Conservation (phyloP, 2,113 vertebrate species). For the Platichthys flesus region DNA sequence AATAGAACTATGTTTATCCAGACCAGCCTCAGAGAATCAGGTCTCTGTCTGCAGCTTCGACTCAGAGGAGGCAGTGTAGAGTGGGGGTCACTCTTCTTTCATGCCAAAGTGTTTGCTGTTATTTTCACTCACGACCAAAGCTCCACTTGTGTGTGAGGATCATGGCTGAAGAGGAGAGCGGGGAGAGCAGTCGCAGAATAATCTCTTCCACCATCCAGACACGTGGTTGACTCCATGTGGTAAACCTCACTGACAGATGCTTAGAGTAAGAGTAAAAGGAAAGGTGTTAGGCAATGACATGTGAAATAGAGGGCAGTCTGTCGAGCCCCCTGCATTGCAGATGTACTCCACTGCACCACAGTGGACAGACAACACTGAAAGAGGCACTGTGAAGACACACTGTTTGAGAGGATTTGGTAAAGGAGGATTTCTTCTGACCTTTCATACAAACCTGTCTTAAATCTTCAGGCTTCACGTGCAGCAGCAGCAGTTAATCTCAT, state of each 20-base stretch:
- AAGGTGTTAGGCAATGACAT: slow-evolving; percentile 78
- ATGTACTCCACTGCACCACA: slow-evolving; percentile 72
- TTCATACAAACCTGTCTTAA: slow-evolving; percentile 18
- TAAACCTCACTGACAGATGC: slow-evolving; percentile 75
- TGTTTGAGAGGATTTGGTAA: slow-evolving; percentile 45
- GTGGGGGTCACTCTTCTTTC: slow-evolving; percentile 33
- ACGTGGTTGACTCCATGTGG: slow-evolving; percentile 66
- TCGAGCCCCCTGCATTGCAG: slow-evolving; percentile 73
- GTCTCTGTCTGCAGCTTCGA: background rate
- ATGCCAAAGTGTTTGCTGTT: slow-evolving; percentile 10
- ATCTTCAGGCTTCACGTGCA: slow-evolving; percentile 8
- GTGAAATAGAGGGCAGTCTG: slow-evolving; percentile 80
- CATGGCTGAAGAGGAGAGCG: slow-evolving; percentile 34
- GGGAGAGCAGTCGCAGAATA: slow-evolving; percentile 47
- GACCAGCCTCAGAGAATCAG: background rate
- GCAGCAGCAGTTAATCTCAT: background rate
- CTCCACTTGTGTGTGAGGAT: slow-evolving; percentile 44
- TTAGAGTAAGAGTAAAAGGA: slow-evolving; percentile 73
- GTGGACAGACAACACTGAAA: slow-evolving; percentile 60
- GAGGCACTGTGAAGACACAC: slow-evolving; percentile 49
- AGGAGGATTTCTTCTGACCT: slow-evolving; percentile 14
- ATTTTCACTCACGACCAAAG: slow-evolving; percentile 25
- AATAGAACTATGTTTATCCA: background rate
- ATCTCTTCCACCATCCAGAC: slow-evolving; percentile 57
- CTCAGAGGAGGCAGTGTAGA: background rate